These are phyloP conservation scores for Mesoclemmys tuberculata DNA, from an alignment of 2,113 vertebrate species.

Conservation along the genomic window DNA sequence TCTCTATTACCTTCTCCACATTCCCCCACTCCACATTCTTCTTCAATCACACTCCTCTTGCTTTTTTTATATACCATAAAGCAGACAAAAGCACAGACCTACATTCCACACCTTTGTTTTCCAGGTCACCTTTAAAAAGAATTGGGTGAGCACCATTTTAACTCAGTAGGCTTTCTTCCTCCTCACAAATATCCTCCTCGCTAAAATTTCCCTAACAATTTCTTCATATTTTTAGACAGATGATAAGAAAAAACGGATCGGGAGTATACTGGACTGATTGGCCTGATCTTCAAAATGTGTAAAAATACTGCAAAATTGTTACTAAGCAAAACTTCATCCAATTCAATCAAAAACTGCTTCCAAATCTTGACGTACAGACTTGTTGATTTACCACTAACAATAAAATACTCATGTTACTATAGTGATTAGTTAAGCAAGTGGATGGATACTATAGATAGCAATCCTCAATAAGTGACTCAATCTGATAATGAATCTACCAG, in stretches of 20 bases:
- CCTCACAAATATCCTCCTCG: background rate
- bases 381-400: background rate
- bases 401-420: background rate
- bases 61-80: background rate
- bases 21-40: background rate
- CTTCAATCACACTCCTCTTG: background rate
- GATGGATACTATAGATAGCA: background rate
- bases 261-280: background rate
- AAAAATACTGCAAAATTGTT: background rate
- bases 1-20: background rate
- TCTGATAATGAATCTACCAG: background rate
- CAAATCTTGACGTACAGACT: background rate
- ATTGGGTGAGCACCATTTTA: background rate
- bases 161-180: background rate
- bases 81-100: background rate
- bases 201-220: background rate
- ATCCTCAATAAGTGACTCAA: background rate
- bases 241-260: background rate
- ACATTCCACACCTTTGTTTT: rapidly evolving
- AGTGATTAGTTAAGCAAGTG: background rate
- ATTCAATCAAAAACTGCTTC: background rate
- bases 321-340: background rate
- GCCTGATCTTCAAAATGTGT: background rate
- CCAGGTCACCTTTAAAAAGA: background rate
- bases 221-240: background rate